Evolutionary conservation across 2,113 vertebrate species (phyloP), one percentile per base, ranked within the genome.

Genomic region (Caranx melampygus): DNA sequence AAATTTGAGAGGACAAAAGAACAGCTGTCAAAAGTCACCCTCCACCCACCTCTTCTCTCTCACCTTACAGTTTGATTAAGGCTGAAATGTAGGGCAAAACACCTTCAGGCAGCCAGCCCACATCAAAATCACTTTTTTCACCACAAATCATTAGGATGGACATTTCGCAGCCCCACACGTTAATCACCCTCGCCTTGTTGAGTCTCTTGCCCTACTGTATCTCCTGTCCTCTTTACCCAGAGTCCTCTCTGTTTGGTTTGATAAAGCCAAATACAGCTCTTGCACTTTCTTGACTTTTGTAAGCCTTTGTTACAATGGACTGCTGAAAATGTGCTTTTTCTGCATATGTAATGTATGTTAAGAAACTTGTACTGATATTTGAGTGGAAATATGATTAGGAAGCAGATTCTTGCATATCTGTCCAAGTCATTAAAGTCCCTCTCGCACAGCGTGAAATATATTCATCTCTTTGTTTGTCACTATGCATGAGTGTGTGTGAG

Each of bases 11-110:
- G 26, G 26, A 31, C 72, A 83, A 82, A 73, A 67, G 44, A 58
- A 15, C 5, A 21, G 42, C 71, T 86, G 78, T 77, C 78, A 76
- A 45, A 84, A 66, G 58, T 54, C 74, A 21, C 34, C 71, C 45
- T 78, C 4, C 8, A 44, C 26, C 58, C 26, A 26, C 26, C 26
- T 26, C 26, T 26, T 79, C 83, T 86, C 73, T 89, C 68, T 84
- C 76, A 79, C 65, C 75, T 69, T 68, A 45, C 70, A 83, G 75
- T 89, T 89, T 87, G 87, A 91, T 92, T 88, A 82, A 62, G 31
- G 63, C 63, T 78, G 84, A 88, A 59, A 75, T n/a, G n/a, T n/a
- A 82, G 76, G 35, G 71, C 71, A 82, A 85, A 87, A 83, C 78
- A 87, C 79, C 87, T 82, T 66, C 71, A 75, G 82, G 60, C 85